Evolutionary conservation across 1,140 invertebrate genomes (phyloP), one percentile per base, ranked within the genome.

Genomic region (Drosophila sproati): DNA sequence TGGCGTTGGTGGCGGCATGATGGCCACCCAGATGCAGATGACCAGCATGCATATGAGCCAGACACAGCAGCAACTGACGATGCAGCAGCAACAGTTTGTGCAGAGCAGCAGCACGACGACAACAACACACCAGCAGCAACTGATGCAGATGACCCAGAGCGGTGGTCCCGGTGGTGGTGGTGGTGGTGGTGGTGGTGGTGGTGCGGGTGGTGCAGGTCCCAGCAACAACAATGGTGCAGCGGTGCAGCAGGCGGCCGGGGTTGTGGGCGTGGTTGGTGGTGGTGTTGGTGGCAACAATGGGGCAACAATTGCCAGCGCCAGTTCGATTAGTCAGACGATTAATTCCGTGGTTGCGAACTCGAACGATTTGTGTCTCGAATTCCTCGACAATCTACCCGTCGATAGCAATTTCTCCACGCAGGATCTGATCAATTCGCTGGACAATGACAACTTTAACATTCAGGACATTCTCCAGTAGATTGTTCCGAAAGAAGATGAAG

Each of bases 301-400:
- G 35, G 82, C 89, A 10, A 88, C 91, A 28, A 92, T 93, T 90
- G 61, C 93, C 92, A 51, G 92, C 92, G 74, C 93, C 83, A 92
- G 92, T 75, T 91, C 81, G 81, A 93, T 93, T 8, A 93, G 73
- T 73, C 94, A 90, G 82, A 91, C 78, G 74, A 91, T 90, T 93
- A 94, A 93, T 89, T 93, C 93, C 92, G 95, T 94, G 93, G 92
- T 93, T 50, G 94, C 83, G 77, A 95, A 94, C 91, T 91, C 95
- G 0, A 93, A 94, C 28, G 96, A 96, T 87, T 96, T 96, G 83
- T 96, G 95, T 92, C 94, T 96, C 71, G 96, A 97, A 93, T 96
- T 97, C 92, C 93, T 97, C n/a, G 96, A 97, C 80, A 96, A 96
- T 92, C 94, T 96, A 88, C 95, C 95, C 43, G 94, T 95, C 57